phyloP scores from a whole-genome alignment of 2,888 invertebrate genomes.

The Athrips mouffetella region DNA sequence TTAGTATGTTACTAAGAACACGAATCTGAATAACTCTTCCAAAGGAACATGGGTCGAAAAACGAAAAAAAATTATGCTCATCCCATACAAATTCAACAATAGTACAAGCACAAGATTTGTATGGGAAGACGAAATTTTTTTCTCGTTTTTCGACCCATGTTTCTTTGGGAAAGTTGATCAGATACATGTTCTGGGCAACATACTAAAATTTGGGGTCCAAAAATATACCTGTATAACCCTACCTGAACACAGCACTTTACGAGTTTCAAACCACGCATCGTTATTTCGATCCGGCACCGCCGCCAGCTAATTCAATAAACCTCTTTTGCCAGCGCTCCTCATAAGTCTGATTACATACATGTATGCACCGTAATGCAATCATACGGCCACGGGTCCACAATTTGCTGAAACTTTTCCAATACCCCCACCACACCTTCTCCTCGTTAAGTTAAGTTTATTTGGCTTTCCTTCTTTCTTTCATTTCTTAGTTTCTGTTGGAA shows the following conservation, averaged over 20 bases:
- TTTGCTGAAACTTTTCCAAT: conserved; percentile 33
- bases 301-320: conserved; percentile 38
- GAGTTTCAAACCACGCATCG: not conserved
- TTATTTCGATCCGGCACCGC: not conserved
- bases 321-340: conserved; percentile 30
- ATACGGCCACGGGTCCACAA: conserved; percentile 25
- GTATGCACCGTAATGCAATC: conserved; percentile 39
- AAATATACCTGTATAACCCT: no score
- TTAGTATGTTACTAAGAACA: no score
- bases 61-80: not conserved
- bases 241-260: not conserved
- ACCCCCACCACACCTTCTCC: no score
- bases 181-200: no score
- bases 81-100: no score
- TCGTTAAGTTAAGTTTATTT: conserved; percentile 47
- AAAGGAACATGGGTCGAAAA: not conserved
- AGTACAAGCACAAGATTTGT: no score
- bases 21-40: no score
- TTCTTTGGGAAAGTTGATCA: no score
- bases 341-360: conserved; percentile 47
- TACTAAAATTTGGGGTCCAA: not conserved
- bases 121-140: no score
- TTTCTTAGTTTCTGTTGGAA: conserved; percentile 26
- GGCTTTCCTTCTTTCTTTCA: conserved; percentile 42
- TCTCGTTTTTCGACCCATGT: no score